Base-by-base conservation (phyloP, 2,113 vertebrate genomes). In the Xiphias gladius region DNA sequence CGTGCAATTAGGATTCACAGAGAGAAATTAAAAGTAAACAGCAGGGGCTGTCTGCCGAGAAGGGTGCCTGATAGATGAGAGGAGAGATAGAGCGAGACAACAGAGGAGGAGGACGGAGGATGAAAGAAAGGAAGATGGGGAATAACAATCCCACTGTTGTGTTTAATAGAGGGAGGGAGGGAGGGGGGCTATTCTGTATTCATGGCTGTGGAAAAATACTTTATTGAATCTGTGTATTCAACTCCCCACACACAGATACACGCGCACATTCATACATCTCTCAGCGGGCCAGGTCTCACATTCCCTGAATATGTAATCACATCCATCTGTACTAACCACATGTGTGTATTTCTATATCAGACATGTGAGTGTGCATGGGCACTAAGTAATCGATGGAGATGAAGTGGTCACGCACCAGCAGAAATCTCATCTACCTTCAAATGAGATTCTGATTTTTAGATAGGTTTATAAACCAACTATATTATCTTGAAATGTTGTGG, bases 1-100 rank as follows among this genome's bases (percentile, higher is more conserved):
- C 54, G 1, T 63, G 55, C 81, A 87, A 91, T 94, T 93, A 90
- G 76, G 68, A 87, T 87, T 84, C 88, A 77, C 24, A 50, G 85
- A 76, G 86, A 90, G 86, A 80, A 92, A 93, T 93, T 65, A 88
- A 86, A 93, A 88, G 89, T 85, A 87, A 92, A 92, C 80, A 90
- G 73, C 76, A 80, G 86, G 67, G 57, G 62, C 66, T 61, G 76
- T 83, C 84, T 79, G 84, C 63, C 6, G 63, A 81, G 85, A 88
- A 61, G 58, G 76, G 68, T 37, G 69, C 19, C 79, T 91, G 85
- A 93, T 65, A 79, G 88, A 93, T 92, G 86, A 94, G 89, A 85
- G 82, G 64, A 82, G 63, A 64, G 92, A 93, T 89, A 54, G 71
- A 79, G 73, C 26, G 57, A 85, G 86, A 90, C 83, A 87, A 86